Base-by-base conservation (phyloP, 1,140 invertebrate genomes). In the Spodoptera frugiperda region DNA sequence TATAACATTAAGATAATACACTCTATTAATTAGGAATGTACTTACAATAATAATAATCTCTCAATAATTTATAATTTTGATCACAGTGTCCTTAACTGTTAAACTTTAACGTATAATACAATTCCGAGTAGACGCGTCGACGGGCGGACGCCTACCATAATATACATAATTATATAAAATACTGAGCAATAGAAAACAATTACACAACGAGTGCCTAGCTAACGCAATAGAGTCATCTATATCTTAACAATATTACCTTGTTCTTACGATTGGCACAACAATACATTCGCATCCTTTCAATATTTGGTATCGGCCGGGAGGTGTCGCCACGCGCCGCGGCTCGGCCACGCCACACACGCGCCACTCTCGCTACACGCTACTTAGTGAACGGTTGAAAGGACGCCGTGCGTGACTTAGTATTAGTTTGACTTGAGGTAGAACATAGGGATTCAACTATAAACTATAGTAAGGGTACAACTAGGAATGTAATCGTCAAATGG, bases 41-140 rank as follows among this genome's bases (percentile, higher is more conserved):
- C 89, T 93, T 92, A 93, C 83, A 89, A 89, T 92, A 92, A 89
- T 92, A 90, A 93, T 91, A 92, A 94, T 92, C 91, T 94, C 91
- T 94, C 90, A 94, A 93, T 93, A 94, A 91, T 94, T 94, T 92
- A 92, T 94, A 94, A 94, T 94, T 94, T 94, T 89, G 91, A 94
- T 94, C 92, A 94, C 92, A 94, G 92, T 91, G 84, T 90, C 82
- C 90, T 94, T 94, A 90, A 94, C 91, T 94, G 92, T 93, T 93
- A 93, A 39, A 93, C 83, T 88, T 92, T 92, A 93, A 94, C 91
- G 85, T 92, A 90, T 90, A 86, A 87, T 90, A 93, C 90, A 93
- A 92, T 91, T 92, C 89, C 90, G 88, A 91, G 86, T 91, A 84
- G 87, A 87, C 88, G 90, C 89, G 85, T 88, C 78, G 77, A 84